phyloP scores from a whole-genome alignment of 1,140 invertebrate species.

The Myzus persicae region DNA sequence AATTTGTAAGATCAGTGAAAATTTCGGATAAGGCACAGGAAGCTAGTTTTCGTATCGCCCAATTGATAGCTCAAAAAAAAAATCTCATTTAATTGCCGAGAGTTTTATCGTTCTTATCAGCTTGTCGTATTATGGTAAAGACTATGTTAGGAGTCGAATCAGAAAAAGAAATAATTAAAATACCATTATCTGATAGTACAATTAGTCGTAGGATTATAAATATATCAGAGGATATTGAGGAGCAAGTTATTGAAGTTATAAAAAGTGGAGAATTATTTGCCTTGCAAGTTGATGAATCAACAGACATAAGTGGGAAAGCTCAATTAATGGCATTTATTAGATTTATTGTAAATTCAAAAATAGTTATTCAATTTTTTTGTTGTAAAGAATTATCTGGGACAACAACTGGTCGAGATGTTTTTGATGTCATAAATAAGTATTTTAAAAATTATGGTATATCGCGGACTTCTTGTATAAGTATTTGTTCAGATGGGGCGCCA shows the following conservation, averaged over 20 bases:
- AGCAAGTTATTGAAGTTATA: too few relatives aligned
- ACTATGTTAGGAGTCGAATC: constrained; percentile 17
- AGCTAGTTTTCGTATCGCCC: too few relatives aligned
- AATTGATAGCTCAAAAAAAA: too few relatives aligned
- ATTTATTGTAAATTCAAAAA: constrained; percentile 3
- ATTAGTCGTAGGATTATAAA: not conserved
- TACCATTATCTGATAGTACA: not conserved
- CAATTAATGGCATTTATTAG: not conserved
- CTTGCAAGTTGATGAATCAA: too few relatives aligned
- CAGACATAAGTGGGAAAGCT: constrained; percentile 20
- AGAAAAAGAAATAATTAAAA: not conserved
- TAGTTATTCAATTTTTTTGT: not conserved
- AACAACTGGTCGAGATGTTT: constrained; percentile 1
- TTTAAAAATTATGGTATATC: constrained; percentile 4
- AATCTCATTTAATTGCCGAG: too few relatives aligned
- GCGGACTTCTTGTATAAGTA: not conserved
- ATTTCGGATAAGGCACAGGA: too few relatives aligned
- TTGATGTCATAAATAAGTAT: not conserved
- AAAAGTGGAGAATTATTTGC: too few relatives aligned
- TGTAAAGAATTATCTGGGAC: not conserved
- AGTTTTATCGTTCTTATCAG: too few relatives aligned
- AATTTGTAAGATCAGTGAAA: too few relatives aligned
- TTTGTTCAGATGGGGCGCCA: not conserved
- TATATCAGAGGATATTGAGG: too few relatives aligned
- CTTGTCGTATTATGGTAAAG: not conserved